phyloP scores from a whole-genome alignment of 1,140 invertebrate genomes.

The Bombyx mandarina region DNA sequence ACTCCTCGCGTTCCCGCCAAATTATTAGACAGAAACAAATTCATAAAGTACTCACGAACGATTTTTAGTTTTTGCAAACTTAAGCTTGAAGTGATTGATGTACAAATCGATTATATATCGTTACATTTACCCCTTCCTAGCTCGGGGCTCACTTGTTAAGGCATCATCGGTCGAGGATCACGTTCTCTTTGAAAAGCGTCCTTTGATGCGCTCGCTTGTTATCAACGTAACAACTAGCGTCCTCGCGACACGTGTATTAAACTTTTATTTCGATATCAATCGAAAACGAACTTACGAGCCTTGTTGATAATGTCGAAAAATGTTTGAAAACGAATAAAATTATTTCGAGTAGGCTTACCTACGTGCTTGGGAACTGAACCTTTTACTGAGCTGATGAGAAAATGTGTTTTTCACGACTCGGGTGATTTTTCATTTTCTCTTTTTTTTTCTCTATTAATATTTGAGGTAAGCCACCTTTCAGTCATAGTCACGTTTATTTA shows the following conservation, averaged over 20 bases:
- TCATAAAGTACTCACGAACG: too few species aligned
- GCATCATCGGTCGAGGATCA: conserved; percentile 35
- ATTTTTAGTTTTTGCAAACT: too few species aligned
- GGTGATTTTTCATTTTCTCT: conserved; percentile 6
- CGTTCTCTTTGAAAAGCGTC: conserved; percentile 33
- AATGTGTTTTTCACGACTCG: conserved; percentile 20
- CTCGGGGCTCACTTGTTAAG: conserved; percentile 29
- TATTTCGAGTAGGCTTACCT: conserved; percentile 23
- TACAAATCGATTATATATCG: conserved; percentile 13
- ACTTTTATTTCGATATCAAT: conserved; percentile 23
- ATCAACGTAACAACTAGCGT: conserved; percentile 29
- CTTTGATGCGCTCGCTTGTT: conserved; percentile 36
- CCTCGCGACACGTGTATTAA: conserved; percentile 25
- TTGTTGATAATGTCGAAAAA: neutral
- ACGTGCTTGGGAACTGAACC: conserved; percentile 30
- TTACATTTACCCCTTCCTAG: conserved; percentile 16
- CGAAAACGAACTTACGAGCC: conserved; percentile 7
- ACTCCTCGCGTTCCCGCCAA: too few species aligned
- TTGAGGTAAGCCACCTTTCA: neutral
- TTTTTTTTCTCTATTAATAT: neutral
- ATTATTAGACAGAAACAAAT: too few species aligned
- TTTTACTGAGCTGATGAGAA: conserved; percentile 23
- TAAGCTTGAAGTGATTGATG: too few species aligned
- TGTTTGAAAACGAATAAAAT: conserved; percentile 13
- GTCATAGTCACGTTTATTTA: neutral